Conservation (phyloP, 2,113 vertebrate species). For the crab-eating macaque (Macaca fascicularis) region T2T-MFA8v1.1 NC_088386.1:41929501-41930000, state of each 20-base stretch:
- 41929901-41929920: constrained; percentile 37
- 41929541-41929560: neutral
- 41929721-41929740: neutral
- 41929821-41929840: neutral
- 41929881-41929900: constrained; percentile 45
- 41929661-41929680: neutral
- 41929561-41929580: neutral
- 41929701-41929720: neutral
- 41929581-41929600: neutral
- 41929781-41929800: neutral
- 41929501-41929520: neutral
- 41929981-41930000: constrained; percentile 28
- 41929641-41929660: neutral
- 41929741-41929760: neutral
- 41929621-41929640: neutral
- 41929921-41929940: constrained; percentile 34
- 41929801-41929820: constrained; percentile 24
- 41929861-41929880: constrained; percentile 50
- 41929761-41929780: neutral
- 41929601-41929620: neutral
- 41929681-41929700: neutral
- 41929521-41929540: neutral
- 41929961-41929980: constrained; percentile 48
- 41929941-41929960: constrained; percentile 28
- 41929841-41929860: neutral